Base-by-base conservation (phyloP, 2,888 invertebrate genomes). In the Cryptocheilus praepositus region DNA sequence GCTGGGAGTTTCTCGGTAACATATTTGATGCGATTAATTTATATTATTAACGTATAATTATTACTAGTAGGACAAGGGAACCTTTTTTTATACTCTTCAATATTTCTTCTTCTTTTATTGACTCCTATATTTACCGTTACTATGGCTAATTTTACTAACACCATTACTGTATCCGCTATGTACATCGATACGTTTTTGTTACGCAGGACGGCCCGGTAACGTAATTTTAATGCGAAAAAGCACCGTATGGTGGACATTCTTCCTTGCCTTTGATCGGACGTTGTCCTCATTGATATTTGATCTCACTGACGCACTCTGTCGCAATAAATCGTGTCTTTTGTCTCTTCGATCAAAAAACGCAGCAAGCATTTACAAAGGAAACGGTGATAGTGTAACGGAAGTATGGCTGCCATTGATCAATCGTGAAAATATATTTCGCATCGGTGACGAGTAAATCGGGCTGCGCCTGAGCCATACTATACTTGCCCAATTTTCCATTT, bases 1-100 rank as follows among this genome's bases (percentile, higher is more conserved):
- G 67, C 69, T 44, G 71, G 55, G 58, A 61, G 25, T 1, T 63
- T 65, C 65, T 54, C 71, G 66, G 67, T 46, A 62, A 53, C 58
- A 70, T 61, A 69, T 61, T 75, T 67, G 67, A 72, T 70, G 64
- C 72, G 71, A 69, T 78, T 78, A 73, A 80, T 80, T 80, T 80
- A 80, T 80, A 74, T 76, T 77, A 59, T 70, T 63, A 70, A 71
- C 60, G 63, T 55, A 71, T 75, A 71, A 67, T 54, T 62, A 69
- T 61, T 44, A 57, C 45, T 62, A 75, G 61, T 72, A 75, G 81
- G 72, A 77, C 70, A 73, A 69, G 81, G 81, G 81, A 74, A 79
- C 65, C 58, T 69, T 69, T 70, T 75, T 80, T 79, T 81, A 77
- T 73, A 81, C 69, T 76, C 61, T 67, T 65, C 16, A 49, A 49